Base-by-base conservation (phyloP, 2,797 vertebrate species). In the Myripristis murdjan region DNA sequence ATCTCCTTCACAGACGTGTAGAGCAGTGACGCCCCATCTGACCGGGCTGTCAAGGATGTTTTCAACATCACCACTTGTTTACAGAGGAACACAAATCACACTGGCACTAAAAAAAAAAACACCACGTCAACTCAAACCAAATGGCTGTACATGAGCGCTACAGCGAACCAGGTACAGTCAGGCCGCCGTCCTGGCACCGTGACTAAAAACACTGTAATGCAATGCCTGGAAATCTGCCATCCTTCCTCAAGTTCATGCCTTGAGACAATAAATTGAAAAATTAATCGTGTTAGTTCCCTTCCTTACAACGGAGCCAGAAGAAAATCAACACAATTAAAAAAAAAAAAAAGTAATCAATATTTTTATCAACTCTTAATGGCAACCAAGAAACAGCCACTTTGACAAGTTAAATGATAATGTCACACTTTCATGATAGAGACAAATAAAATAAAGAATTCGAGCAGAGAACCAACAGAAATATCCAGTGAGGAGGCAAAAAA, bases 1-100 rank as follows among this genome's bases (percentile, higher is more conserved):
- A 96, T 97, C 92, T 99, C 98, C 92, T 99, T 99, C 90, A 99
- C 96, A 61, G 98, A 99, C 55, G 97, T 98, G 94, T 99, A 99
- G 93, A 99, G 94, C 91, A 99, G 95, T 73, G 97, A 96, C 35
- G 98, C 97, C 18, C 98, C 98, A 68, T 99, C 98, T 99, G 92
- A 89, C 60, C 64, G 4, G 14, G 14, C 16, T 4, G 90, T 97
- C 94, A 96, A 97, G 92, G 95, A 93, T 88, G 15, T 39, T 49
- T 60, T 9, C 7, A 74, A 51, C 61, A 65, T 0, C 5, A 4
- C 0, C 23, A 33, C 31, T 65, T 52, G 26, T 15, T 52, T 24
- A 44, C 26, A 43, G 16, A 59, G 2, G 15, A 22, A 22, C 6
- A 23, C 9, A 39, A 47, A 63, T 10, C 57, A 52, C 63, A 66